phyloP scores from a whole-genome alignment of 1,140 invertebrate species.

The Apocrypta bakeri region DNA sequence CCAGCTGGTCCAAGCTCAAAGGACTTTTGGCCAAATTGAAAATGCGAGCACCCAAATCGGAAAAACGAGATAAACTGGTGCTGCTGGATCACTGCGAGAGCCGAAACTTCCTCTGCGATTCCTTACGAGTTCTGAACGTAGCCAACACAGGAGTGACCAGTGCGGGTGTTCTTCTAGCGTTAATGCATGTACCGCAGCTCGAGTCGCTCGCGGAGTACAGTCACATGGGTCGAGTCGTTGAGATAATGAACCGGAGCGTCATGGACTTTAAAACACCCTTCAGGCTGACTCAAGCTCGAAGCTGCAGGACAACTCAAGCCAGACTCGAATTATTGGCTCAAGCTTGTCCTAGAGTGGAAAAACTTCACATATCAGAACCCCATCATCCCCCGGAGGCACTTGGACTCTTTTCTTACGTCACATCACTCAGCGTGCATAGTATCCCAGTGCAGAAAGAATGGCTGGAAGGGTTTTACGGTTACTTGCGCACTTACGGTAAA shows the following conservation, averaged over 20 bases:
- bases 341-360: slow-evolving; percentile 69
- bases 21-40: slow-evolving; percentile 62
- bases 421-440: slow-evolving; percentile 69
- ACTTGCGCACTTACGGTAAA: slow-evolving; percentile 67
- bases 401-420: slow-evolving; percentile 67
- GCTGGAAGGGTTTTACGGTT: slow-evolving; percentile 69
- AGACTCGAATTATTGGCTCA: slow-evolving; percentile 70
- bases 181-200: slow-evolving; percentile 69
- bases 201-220: slow-evolving; percentile 73
- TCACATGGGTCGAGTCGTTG: slow-evolving; percentile 71
- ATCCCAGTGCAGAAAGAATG: slow-evolving; percentile 68
- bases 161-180: slow-evolving; percentile 69
- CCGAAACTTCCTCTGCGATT: slow-evolving; percentile 69
- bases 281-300: slow-evolving; percentile 67
- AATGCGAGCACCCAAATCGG: slow-evolving; percentile 55
- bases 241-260: slow-evolving; percentile 67
- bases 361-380: slow-evolving; percentile 71
- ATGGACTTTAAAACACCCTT: slow-evolving; percentile 65
- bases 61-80: slow-evolving; percentile 63
- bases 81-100: slow-evolving; percentile 71
- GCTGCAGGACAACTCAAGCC: slow-evolving; percentile 65
- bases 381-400: slow-evolving; percentile 70
- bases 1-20: slow-evolving; percentile 67
- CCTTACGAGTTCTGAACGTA: slow-evolving; percentile 70
- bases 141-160: slow-evolving; percentile 72